Evolutionary conservation across 2,888 invertebrate genomes (phyloP).

Genomic region (Antheraea assamensis): DNA sequence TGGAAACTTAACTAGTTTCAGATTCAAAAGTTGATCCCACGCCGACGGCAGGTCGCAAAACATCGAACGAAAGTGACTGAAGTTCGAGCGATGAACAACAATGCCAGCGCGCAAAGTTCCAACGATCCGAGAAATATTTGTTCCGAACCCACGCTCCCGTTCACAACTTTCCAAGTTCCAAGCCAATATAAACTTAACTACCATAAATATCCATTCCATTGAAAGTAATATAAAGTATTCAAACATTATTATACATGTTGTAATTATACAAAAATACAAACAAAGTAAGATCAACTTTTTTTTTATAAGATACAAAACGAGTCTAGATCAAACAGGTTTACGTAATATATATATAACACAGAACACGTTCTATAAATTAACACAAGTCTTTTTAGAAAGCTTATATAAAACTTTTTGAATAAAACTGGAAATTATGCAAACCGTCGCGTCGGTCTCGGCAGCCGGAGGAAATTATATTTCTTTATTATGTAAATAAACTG

Average conservation of each 20-base stretch:
- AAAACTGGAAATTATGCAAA: conserved; percentile 43
- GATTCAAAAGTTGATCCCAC: conserved; percentile 58
- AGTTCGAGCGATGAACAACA: conserved; percentile 63
- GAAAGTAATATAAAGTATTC: neutral
- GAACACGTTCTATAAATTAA: conserved; percentile 30
- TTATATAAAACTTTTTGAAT: conserved; percentile 27
- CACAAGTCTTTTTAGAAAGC: conserved; percentile 38
- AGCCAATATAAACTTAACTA: conserved; percentile 59
- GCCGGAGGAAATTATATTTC: conserved; percentile 42
- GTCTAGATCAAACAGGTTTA: conserved; percentile 17
- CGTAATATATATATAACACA: conserved; percentile 25
- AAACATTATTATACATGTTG: neutral
- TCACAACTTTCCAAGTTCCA: conserved; percentile 50
- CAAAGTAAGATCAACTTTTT: neutral
- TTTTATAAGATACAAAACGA: conserved; percentile 12
- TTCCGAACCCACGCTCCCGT: conserved; percentile 43
- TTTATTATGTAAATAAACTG: conserved; percentile 57
- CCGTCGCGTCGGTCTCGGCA: conserved; percentile 32
- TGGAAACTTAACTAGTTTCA: conserved; percentile 63
- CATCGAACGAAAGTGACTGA: conserved; percentile 63
- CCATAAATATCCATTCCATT: conserved; percentile 27
- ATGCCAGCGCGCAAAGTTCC: conserved; percentile 55
- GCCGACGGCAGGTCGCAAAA: conserved; percentile 37
- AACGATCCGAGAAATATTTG: conserved; percentile 62
- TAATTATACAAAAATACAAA: neutral